Base-by-base conservation (phyloP, 1,140 invertebrate species). In the Trichoplusia ni region DNA sequence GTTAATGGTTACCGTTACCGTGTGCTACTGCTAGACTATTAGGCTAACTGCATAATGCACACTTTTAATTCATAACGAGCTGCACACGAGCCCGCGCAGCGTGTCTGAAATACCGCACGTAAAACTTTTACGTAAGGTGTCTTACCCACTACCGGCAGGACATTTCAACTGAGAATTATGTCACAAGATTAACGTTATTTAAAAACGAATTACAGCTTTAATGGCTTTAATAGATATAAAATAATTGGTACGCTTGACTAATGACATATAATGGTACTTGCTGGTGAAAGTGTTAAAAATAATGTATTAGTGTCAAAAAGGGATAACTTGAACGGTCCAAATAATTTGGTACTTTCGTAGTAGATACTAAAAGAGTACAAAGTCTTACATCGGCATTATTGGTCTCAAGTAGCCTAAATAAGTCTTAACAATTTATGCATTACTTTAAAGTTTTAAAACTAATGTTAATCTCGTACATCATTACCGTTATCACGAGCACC, bases 401-500 rank as follows among this genome's bases (percentile, higher is more conserved):
- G 4, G 18, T 21, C 18, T 21, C 19, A 11, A 3, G 6, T 7
- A 21, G 4, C 2, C 8, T 42, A 9, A 49, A 31, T 7, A 31
- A 47, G 8, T 56, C n/a, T n/a, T n/a, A n/a, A 27, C 13, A 11
- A 19, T 60, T 60, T 18, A 13, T n/a, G 27, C 21, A 56, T 23
- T 42, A 58, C 16, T 58, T 27, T 27, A 7, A 4, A 27, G 29
- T 42, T 56, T 56, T 44, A 13, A 46, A 59, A 35, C 49, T 64
- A 13, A 40, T 5, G 16, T 18, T 37, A 46, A 58, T 56, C 62
- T 53, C 23, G 38, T 54, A 61, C 19, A 46, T 61, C 38, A 61
- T 54, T 53, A 61, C 25, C 38, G 25, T 35, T 67, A 61, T 67
- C 64, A 54, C 13, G 61, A 25, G 46, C 35, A 37, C 23, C 47